Evolutionary conservation across 2,888 invertebrate genomes (phyloP).

Genomic region (Rambutsinella grinnellia): DNA sequence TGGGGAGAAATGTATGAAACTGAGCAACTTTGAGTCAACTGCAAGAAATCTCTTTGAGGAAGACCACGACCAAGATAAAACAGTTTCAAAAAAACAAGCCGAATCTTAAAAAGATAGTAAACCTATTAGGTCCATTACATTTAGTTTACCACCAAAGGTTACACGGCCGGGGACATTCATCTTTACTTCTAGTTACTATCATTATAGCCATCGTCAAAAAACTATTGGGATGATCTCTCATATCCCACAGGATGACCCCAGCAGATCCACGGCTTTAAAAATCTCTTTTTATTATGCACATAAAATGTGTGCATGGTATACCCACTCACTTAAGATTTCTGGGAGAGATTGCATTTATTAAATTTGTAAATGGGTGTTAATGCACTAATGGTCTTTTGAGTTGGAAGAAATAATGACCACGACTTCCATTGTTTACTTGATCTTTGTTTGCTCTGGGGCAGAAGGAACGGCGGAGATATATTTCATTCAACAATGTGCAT

Average conservation of each 20-base stretch:
- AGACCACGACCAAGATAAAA: neutral
- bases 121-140: neutral
- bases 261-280: constrained; percentile 7
- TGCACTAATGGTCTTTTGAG: constrained; percentile 48
- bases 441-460: constrained; percentile 18
- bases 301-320: neutral
- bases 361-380: constrained; percentile 51
- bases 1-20: neutral
- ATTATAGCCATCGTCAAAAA: constrained; percentile 21
- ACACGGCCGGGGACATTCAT: neutral
- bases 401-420: constrained; percentile 44
- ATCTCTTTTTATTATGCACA: neutral
- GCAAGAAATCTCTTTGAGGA: neutral
- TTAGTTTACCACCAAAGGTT: neutral
- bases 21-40: constrained; percentile 3
- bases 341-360: constrained; percentile 42
- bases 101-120: neutral
- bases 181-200: constrained; percentile 5
- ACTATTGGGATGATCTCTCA: constrained; percentile 17
- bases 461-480: neutral
- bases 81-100: neutral
- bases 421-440: constrained; percentile 38
- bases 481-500: neutral
- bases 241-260: constrained; percentile 25
- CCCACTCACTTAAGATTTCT: constrained; percentile 22